Evolutionary conservation across 2,113 vertebrate genomes (phyloP), one percentile per base, ranked within the genome.

Genomic region (Antechinus flavipes): DNA sequence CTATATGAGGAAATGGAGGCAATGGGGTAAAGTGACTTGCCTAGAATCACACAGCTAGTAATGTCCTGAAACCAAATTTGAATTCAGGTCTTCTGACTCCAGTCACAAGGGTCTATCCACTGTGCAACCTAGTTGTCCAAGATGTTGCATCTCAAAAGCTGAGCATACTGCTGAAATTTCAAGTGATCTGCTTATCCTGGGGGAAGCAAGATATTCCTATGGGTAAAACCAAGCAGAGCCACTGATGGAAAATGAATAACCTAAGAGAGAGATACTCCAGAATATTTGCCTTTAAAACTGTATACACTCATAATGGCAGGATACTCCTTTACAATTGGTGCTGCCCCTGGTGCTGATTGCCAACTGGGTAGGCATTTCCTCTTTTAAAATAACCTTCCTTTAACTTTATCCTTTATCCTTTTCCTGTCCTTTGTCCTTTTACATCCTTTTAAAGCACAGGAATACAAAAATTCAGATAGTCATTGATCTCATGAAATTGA

Each of bases 351-450:
- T 89, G 1, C 19, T 47, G 94, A 90, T 25, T 95, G 26, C 16
- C 47, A 94, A 42, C 11, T 91, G 25, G 89, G 91, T 84, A 89
- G 52, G 10, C 96, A 90, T 12, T 61, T 91, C 68, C n/a, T 35
- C 1, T 23, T 90, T 92, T 91, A 92, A 0, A 76, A 91, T 47
- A 0, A 8, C 14, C 68, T 84, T 24, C 92, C 49, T 52, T 52
- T 52, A 52, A 52, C 8, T 52, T 52, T 11, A 52, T 52, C 50
- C 50, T 52, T 52, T 52, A 11, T 52, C 8, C 8, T 52, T 52
- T 10, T 52, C 9, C 50, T 52, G 50, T 52, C 50, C 50, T 52
- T 52, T 52, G 10, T 52, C 50, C 50, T 52, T 52, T 52, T 52
- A 11, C 50, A 52, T 52, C 10, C 50, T 52, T 52, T 52, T 52